These are phyloP conservation scores for Paguma larvata DNA, from an alignment of 2,797 vertebrate species.

Conservation along the genomic window DNA sequence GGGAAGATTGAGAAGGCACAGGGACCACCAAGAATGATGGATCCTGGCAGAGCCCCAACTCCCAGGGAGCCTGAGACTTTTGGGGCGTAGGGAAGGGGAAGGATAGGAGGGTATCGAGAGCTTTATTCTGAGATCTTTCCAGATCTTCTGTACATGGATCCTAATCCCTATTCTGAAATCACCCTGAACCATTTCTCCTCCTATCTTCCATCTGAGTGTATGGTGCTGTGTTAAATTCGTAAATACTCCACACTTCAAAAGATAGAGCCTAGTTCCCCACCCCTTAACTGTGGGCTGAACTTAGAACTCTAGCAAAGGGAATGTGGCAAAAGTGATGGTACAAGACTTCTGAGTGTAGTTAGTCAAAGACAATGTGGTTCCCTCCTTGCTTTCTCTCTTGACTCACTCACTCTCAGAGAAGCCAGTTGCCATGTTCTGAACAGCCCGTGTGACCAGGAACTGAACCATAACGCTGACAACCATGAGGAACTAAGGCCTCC, in stretches of 20 bases:
- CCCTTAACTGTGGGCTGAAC: neutral
- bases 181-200: neutral
- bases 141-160: neutral
- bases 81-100: neutral
- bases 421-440: neutral
- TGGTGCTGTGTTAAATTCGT: neutral
- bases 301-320: neutral
- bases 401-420: neutral
- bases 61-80: neutral
- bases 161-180: neutral
- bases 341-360: neutral
- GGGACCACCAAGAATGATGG: neutral
- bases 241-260: constrained; percentile 18
- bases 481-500: neutral
- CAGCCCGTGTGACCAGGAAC: neutral
- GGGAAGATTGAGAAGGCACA: neutral
- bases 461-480: neutral
- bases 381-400: neutral
- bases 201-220: neutral
- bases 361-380: neutral
- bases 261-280: neutral
- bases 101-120: neutral
- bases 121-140: neutral
- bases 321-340: neutral
- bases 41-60: neutral